phyloP scores from a whole-genome alignment of 1,140 invertebrate species.

The Adoxophyes honmai region DNA sequence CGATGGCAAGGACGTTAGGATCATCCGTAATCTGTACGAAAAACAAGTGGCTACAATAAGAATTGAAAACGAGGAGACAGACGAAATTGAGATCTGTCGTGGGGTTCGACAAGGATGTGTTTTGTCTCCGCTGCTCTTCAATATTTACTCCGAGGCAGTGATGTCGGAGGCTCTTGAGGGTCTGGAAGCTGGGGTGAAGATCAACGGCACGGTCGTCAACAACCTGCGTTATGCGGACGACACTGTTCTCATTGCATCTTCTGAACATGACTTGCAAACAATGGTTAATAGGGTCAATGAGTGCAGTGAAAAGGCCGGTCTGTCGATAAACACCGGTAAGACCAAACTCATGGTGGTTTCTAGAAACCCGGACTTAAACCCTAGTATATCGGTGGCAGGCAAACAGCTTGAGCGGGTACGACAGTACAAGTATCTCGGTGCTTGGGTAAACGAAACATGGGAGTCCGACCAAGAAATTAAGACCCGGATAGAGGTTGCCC shows the following conservation, averaged over 20 bases:
- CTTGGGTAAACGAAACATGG: too few species aligned
- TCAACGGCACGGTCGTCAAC: constrained; percentile 22
- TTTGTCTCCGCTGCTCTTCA: constrained; percentile 22
- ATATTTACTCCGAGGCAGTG: constrained; percentile 26
- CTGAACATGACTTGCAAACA: constrained; percentile 17
- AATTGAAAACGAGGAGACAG: neutral
- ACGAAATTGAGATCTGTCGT: neutral
- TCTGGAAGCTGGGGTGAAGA: constrained; percentile 15
- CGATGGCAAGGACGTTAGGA: constrained; percentile 25
- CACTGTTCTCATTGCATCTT: constrained; percentile 27
- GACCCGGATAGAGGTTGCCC: too few species aligned
- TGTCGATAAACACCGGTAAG: constrained; percentile 17
- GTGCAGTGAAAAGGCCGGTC: constrained; percentile 17
- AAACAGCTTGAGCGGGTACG: too few species aligned
- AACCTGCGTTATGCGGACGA: constrained; percentile 27
- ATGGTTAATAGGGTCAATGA: constrained; percentile 20
- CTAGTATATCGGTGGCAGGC: too few species aligned
- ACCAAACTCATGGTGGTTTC: too few species aligned
- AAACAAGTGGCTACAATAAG: constrained; percentile 17
- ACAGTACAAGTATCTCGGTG: too few species aligned
- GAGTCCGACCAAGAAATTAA: too few species aligned
- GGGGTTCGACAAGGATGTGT: constrained; percentile 13
- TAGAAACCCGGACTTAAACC: too few species aligned
- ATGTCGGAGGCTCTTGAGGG: constrained; percentile 18
- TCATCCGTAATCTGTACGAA: constrained; percentile 25